Percentiles rank a stretch among this genome's conserved stretches.
Conservation (phyloP, 2,113 vertebrate species). For the Okapia johnstoni region DNA sequence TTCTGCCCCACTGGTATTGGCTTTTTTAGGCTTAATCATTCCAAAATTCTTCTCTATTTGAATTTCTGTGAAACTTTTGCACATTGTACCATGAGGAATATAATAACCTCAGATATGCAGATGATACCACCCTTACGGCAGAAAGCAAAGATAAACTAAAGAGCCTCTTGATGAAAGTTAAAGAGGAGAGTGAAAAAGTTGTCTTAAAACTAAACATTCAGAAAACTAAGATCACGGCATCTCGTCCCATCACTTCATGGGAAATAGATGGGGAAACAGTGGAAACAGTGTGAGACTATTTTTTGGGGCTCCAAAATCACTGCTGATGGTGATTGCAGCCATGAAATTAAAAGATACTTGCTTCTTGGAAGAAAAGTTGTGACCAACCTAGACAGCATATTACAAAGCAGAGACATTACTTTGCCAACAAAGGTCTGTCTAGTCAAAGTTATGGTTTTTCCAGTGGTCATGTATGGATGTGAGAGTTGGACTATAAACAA, state of each 20-base stretch:
- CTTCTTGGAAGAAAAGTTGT: not conserved
- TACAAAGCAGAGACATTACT: not conserved
- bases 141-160: not conserved
- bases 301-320: not conserved
- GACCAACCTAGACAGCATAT: not conserved
- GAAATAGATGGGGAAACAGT: not conserved
- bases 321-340: not conserved
- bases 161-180: not conserved
- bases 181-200: not conserved
- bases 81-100: not conserved
- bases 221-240: not conserved
- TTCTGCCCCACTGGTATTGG: not conserved
- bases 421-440: not conserved
- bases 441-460: not conserved
- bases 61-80: constrained; percentile 20
- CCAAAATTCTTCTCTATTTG: not conserved
- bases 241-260: not conserved
- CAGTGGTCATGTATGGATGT: not conserved
- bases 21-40: not conserved
- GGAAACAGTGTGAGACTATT: not conserved
- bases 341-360: not conserved
- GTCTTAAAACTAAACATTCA: not conserved
- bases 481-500: not conserved
- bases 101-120: not conserved
- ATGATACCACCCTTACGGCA: not conserved